phyloP scores from a whole-genome alignment of 1,140 invertebrate genomes.

The Bombus pascuorum region DNA sequence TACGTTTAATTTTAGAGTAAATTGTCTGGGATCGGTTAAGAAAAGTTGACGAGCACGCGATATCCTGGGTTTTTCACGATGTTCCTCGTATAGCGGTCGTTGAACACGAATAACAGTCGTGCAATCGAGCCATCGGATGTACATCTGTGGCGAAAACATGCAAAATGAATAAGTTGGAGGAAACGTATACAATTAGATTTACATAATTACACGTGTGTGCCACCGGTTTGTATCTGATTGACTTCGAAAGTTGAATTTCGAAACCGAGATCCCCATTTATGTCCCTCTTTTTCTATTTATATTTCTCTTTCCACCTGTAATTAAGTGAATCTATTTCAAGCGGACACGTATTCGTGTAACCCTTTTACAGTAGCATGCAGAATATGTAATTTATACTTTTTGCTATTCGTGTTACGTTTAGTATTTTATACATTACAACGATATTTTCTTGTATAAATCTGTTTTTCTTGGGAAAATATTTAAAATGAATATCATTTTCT shows the following conservation, averaged over 20 bases:
- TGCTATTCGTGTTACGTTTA: too few relatives aligned
- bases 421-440: not conserved
- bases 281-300: not conserved
- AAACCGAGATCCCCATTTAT: not conserved
- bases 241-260: slow-evolving; percentile 5
- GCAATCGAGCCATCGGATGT: slow-evolving; percentile 17
- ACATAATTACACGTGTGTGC: slow-evolving; percentile 22
- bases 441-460: not conserved
- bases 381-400: too few relatives aligned
- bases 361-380: not conserved
- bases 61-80: not conserved
- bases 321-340: not conserved
- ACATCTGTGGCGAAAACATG: slow-evolving; percentile 16
- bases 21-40: not conserved
- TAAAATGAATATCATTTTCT: not conserved
- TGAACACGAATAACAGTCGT: slow-evolving; percentile 3
- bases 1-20: not conserved
- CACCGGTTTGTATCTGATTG: not conserved
- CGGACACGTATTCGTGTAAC: too few relatives aligned
- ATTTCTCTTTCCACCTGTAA: not conserved
- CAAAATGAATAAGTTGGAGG: slow-evolving; percentile 3
- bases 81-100: not conserved
- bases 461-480: not conserved
- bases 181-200: slow-evolving; percentile 31
- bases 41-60: not conserved